Conservation (phyloP, 92 coral and sea anemone species). For the Porites lobata region DNA sequence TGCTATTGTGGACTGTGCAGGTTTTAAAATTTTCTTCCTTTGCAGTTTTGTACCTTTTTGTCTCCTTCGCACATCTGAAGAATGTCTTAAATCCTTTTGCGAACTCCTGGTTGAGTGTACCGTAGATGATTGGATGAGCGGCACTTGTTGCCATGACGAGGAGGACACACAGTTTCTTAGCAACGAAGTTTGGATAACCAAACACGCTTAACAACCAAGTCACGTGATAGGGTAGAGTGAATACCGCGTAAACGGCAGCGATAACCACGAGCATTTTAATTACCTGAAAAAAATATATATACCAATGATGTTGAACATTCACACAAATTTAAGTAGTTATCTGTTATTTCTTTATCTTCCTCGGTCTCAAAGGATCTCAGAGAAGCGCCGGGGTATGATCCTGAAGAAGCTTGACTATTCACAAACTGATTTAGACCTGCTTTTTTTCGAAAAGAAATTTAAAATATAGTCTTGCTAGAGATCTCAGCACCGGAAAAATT, state of each 20-base stretch:
- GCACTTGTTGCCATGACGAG: slow-evolving; percentile 89
- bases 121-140: slow-evolving; percentile 92
- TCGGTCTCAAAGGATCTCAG: too few relatives aligned
- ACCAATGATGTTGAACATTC: too few relatives aligned
- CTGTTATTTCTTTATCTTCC: too few relatives aligned
- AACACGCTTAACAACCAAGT: slow-evolving; percentile 86
- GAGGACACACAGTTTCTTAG: slow-evolving; percentile 92
- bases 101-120: slow-evolving; percentile 87
- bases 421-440: too few relatives aligned
- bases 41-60: not conserved
- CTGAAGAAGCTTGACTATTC: too few relatives aligned
- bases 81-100: slow-evolving; percentile 65
- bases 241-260: slow-evolving; percentile 81
- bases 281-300: slow-evolving; percentile 45
- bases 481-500: too few relatives aligned
- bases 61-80: slow-evolving; percentile 1
- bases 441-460: too few relatives aligned
- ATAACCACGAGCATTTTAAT: slow-evolving; percentile 83
- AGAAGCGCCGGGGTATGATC: too few relatives aligned
- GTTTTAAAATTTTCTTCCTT: not conserved
- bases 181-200: slow-evolving; percentile 85
- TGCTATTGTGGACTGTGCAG: not conserved
- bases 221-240: slow-evolving; percentile 92
- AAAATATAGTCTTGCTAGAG: too few relatives aligned
- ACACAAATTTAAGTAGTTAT: too few relatives aligned